Evolutionary conservation across 2,888 invertebrate species (phyloP).

Genomic region (Parnassius smintheus): DNA sequence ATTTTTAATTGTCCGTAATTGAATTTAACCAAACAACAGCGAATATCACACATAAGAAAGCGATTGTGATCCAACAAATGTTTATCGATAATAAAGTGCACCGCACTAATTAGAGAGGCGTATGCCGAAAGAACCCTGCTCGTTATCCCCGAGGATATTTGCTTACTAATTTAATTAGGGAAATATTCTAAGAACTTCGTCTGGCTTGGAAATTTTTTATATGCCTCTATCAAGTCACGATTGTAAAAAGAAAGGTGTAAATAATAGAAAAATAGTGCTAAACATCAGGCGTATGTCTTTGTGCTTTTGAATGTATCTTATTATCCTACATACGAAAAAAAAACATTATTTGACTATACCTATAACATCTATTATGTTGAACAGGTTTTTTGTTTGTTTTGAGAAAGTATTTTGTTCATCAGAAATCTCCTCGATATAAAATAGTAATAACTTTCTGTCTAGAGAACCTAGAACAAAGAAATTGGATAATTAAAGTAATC

Average conservation of each 20-base stretch:
- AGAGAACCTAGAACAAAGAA: too few relatives aligned
- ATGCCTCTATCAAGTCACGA: slow-evolving; percentile 19
- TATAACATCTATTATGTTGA: too few relatives aligned
- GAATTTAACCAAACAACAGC: too few relatives aligned
- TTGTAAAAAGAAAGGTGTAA: slow-evolving; percentile 22
- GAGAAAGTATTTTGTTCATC: too few relatives aligned
- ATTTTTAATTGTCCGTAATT: too few relatives aligned
- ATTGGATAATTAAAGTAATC: too few relatives aligned
- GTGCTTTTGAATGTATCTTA: too few relatives aligned
- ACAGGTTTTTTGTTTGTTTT: too few relatives aligned
- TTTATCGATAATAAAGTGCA: slow-evolving; percentile 33
- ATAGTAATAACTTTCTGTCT: too few relatives aligned
- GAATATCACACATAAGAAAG: neutral
- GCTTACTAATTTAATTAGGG: slow-evolving; percentile 51
- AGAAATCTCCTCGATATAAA: too few relatives aligned
- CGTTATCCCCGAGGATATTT: slow-evolving; percentile 48
- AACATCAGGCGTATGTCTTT: neutral
- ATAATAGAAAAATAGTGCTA: slow-evolving; percentile 5
- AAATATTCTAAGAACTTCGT: slow-evolving; percentile 45
- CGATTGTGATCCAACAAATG: neutral
- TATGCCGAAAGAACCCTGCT: slow-evolving; percentile 29
- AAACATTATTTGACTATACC: too few relatives aligned
- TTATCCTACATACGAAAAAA: too few relatives aligned
- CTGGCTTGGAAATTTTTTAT: slow-evolving; percentile 29
- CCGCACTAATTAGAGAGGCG: slow-evolving; percentile 29